These are phyloP conservation scores for Ectobius pallidus DNA, from an alignment of 2,888 invertebrate genomes.

Conservation along the genomic window DNA sequence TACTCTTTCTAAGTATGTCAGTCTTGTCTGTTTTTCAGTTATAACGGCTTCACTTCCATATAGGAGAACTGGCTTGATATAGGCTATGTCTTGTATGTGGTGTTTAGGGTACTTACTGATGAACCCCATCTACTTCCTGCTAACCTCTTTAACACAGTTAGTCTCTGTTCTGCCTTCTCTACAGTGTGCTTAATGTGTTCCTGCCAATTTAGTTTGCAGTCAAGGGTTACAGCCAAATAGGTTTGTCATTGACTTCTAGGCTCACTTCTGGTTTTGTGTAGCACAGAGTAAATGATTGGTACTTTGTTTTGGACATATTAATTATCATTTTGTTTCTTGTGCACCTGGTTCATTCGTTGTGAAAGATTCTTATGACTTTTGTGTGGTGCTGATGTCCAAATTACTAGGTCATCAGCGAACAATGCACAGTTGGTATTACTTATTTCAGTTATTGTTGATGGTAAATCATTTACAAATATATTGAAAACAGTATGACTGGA, in stretches of 20 bases:
- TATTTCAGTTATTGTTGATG: not conserved
- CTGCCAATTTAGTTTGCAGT: too few relatives aligned
- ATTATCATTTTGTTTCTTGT: not conserved
- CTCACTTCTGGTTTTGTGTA: not conserved
- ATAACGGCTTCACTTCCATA: too few relatives aligned
- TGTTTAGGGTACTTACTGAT: too few relatives aligned
- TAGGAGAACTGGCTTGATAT: too few relatives aligned
- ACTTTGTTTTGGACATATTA: not conserved
- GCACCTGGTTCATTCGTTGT: not conserved
- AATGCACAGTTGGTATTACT: not conserved
- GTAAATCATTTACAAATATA: not conserved
- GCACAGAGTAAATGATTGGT: not conserved
- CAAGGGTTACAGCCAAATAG: not conserved
- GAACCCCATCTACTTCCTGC: too few relatives aligned
- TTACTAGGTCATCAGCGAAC: not conserved
- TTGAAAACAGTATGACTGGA: too few relatives aligned
- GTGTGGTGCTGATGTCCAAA: too few relatives aligned
- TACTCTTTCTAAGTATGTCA: too few relatives aligned
- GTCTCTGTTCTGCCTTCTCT: not conserved
- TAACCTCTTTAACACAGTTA: too few relatives aligned
- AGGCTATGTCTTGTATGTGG: not conserved
- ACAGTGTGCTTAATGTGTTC: too few relatives aligned
- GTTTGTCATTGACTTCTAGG: not conserved
- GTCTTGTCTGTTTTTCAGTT: too few relatives aligned
- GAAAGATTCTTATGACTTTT: not conserved